Conservation (phyloP, 2,113 vertebrate genomes). For the Eolophus roseicapilla region DNA sequence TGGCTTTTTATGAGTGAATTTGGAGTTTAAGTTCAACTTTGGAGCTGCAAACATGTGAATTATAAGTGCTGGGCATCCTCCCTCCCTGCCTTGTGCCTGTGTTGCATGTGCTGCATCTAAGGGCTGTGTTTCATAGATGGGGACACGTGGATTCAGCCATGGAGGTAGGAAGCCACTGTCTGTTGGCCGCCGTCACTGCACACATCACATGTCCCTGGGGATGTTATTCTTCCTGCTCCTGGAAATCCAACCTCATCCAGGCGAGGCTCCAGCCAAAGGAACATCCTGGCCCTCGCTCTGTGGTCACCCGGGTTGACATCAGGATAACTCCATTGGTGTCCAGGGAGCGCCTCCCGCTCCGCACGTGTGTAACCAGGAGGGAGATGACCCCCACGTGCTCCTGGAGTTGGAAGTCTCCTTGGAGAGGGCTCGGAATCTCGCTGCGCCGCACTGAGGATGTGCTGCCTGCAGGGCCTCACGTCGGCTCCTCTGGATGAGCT, state of each 20-base stretch:
- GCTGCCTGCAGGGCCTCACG: neutral
- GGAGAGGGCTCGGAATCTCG: fast-evolving
- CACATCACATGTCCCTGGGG: neutral
- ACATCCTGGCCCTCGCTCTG: fast-evolving
- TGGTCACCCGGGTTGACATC: neutral
- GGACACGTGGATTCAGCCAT: neutral
- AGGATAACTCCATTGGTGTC: neutral
- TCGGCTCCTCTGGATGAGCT: fast-evolving
- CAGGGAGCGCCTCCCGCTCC: neutral
- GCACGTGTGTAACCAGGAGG: neutral
- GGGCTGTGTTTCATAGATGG: neutral
- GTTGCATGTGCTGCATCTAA: neutral
- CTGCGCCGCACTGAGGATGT: fast-evolving
- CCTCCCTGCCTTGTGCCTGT: neutral
- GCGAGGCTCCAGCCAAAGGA: neutral
- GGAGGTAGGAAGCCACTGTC: neutral
- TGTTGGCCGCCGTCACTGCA: fast-evolving
- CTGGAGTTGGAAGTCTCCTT: neutral
- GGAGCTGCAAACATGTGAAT: neutral
- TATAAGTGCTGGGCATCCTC: neutral
- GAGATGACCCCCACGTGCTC: fast-evolving
- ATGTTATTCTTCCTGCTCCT: neutral
- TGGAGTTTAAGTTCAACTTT: neutral
- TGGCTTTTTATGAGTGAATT: neutral
- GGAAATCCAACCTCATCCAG: neutral